These are phyloP conservation scores for Semotilus atromaculatus DNA, from an alignment of 2,797 vertebrate species.

Conservation along the genomic window DNA sequence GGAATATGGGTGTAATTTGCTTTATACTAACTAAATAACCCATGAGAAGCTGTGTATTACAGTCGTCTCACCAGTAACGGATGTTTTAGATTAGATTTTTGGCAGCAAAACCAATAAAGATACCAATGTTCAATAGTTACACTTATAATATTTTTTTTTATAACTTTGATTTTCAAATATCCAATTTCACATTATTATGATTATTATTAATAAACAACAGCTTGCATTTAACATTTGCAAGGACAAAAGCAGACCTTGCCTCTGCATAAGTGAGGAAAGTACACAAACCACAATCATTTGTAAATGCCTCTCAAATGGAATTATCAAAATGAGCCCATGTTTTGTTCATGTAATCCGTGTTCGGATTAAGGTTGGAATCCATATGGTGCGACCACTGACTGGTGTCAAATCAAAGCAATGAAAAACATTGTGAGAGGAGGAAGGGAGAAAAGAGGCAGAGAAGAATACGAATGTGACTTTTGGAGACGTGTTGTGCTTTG, in stretches of 20 bases:
- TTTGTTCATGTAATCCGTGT: conserved; percentile 23
- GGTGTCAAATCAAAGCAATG: conserved; percentile 1
- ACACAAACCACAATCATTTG: not conserved
- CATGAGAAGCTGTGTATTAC: not conserved
- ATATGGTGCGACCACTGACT: conserved; percentile 1
- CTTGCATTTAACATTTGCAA: not conserved
- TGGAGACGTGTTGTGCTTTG: conserved; percentile 61
- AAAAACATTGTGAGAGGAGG: not conserved
- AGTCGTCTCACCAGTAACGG: not conserved
- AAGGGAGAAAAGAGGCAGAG: not conserved
- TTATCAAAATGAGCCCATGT: conserved; percentile 22
- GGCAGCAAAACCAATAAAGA: not conserved
- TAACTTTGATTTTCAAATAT: not conserved
- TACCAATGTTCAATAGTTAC: not conserved
- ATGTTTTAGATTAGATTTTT: not conserved
- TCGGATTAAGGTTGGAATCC: conserved; percentile 33
- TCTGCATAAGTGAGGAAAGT: not conserved
- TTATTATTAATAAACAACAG: not conserved
- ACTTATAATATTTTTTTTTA: not conserved
- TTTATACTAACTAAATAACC: not conserved
- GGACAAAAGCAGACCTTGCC: not conserved
- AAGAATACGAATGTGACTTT: conserved; percentile 26
- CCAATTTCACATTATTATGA: not conserved
- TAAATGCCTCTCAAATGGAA: conserved; percentile 11
- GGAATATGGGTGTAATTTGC: not conserved